Base-by-base conservation (phyloP, 2,113 vertebrate genomes). In the Prionailurus viverrinus region DNA sequence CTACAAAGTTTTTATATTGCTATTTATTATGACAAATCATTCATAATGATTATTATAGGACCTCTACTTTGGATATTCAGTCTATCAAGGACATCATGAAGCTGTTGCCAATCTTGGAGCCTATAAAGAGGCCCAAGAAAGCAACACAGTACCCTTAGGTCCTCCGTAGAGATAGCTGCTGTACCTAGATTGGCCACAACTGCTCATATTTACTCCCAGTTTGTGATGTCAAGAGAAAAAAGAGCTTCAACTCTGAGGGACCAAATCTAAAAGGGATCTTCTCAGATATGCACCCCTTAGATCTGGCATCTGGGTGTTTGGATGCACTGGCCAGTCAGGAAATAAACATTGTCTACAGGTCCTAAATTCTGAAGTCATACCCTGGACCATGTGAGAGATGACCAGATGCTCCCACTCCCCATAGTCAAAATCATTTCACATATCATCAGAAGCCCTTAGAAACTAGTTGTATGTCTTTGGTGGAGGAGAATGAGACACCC, bases 241-340 rank as follows among this genome's bases (percentile, higher is more conserved):
- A 98, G 86, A 96, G 99, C 39, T 81, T 99, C 2, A 98, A 99
- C n/a, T 89, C 99, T 41, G 99, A 98, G 0, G 99, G 99, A 39
- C 98, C 99, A 76, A 99, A 99, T 95, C 99, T 99, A 27, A 98
- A 97, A 10, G 98, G 98, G 7, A 99, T 98, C 71, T 99, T 99
- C 95, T 98, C 98, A 71, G 98, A 99, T 93, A 98, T 99, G 0
- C 95, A 99, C 39, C 74, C 98, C 53, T 97, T 99, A 90, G 98
- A 99, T 98, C 97, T 99, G 45, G 98, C n/a, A 97, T 99, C 14
- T 99, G 99, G 98, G 99, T 99, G 31, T 99, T 99, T 96, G 99
- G 98, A 33, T 99, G 99, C 0, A 99, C 99, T 0, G 97, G 99
- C 69, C 98, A 99, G 73, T 98, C 95, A 2, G 98, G 98, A 41